Percentiles rank a stretch among this genome's conserved stretches.
phyloP scores from a whole-genome alignment of 2,797 vertebrate species.

The Chelidonichthys spinosus region DNA sequence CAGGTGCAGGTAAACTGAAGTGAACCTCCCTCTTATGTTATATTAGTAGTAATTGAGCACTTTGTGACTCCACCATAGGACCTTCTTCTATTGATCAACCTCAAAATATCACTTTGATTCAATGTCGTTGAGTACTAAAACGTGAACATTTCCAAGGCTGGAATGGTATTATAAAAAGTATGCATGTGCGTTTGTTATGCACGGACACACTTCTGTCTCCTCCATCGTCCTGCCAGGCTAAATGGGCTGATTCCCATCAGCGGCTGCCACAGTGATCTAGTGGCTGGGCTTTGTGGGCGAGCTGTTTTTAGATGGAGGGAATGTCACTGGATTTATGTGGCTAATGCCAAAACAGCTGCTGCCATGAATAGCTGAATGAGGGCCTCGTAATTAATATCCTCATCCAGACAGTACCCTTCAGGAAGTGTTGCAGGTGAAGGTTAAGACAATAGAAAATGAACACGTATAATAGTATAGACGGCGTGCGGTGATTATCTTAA shows the following conservation, averaged over 20 bases:
- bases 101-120: not conserved
- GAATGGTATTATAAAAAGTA: not conserved
- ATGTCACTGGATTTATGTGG: constrained; percentile 73
- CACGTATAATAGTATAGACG: constrained; percentile 16
- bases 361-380: constrained; percentile 68
- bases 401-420: constrained; percentile 44
- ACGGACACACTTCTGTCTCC: constrained; percentile 19
- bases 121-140: not conserved
- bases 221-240: constrained; percentile 8
- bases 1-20: not conserved
- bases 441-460: constrained; percentile 48
- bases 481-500: not conserved
- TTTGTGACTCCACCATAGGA: not conserved
- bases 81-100: not conserved
- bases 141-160: not conserved
- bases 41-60: not conserved
- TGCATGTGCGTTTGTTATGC: constrained; percentile 11
- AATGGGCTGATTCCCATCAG: constrained; percentile 53
- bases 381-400: constrained; percentile 42
- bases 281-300: constrained; percentile 58
- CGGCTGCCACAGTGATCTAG: constrained; percentile 63
- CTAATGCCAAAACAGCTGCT: constrained; percentile 76
- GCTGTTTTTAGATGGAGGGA: constrained; percentile 73
- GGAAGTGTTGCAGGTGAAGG: constrained; percentile 57
- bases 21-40: not conserved